phyloP scores from a whole-genome alignment of 2,113 vertebrate species.

The Hippolais icterina region DNA sequence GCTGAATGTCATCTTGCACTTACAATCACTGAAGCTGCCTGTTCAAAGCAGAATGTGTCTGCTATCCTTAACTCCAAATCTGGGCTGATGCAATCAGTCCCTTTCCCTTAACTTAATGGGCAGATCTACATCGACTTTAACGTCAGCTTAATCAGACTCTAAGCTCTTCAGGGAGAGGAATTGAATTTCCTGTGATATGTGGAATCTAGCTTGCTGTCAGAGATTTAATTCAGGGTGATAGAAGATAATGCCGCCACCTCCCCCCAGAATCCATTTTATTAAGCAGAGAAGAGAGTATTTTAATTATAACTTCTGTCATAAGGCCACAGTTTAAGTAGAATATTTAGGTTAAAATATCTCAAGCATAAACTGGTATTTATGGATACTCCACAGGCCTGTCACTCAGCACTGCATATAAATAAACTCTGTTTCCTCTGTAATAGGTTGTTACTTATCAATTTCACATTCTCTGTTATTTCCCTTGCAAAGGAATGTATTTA shows the following conservation, averaged over 20 bases:
- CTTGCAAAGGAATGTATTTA: not conserved
- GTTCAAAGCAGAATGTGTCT: not conserved
- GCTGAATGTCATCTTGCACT: slow-evolving; percentile 8
- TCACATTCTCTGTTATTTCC: not conserved
- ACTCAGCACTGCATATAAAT: not conserved
- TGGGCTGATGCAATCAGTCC: not conserved
- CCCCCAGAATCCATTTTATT: not conserved
- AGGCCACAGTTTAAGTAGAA: not conserved
- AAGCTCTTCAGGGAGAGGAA: slow-evolving; percentile 18
- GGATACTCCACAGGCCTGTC: not conserved
- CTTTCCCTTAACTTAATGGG: not conserved
- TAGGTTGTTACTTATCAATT: not conserved
- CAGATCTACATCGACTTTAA: not conserved
- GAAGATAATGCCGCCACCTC: not conserved
- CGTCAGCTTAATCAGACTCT: slow-evolving; percentile 13
- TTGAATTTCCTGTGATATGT: not conserved
- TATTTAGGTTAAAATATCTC: not conserved
- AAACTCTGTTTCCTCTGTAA: not conserved
- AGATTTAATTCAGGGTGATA: not conserved
- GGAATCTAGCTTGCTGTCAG: not conserved
- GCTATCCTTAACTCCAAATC: slow-evolving; percentile 10
- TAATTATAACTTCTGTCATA: not conserved
- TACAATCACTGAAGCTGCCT: not conserved
- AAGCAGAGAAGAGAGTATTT: not conserved
- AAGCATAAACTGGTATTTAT: not conserved